A percentile compares a stretch with the other conserved stretches of the same genome.
These are phyloP conservation scores for Diadema setosum DNA, from an alignment of 35 echinoderm and acorn worm species.

Conservation along the genomic window DNA sequence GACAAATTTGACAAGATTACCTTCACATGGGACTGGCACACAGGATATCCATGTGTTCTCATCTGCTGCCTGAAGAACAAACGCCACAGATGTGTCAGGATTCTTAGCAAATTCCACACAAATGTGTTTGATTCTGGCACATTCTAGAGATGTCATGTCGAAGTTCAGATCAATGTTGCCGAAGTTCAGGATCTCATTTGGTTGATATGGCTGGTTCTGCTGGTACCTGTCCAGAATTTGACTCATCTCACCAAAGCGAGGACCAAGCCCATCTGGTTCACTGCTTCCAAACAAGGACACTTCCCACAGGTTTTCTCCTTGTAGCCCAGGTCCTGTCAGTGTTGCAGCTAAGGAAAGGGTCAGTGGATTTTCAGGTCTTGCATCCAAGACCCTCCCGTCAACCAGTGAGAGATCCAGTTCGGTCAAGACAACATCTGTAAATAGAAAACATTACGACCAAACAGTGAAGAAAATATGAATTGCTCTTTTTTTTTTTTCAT, in stretches of 20 bases:
- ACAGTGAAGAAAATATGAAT: no score
- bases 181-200: slow-evolving; percentile 26
- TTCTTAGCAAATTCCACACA: slow-evolving; percentile 70
- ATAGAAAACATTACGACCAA: no score
- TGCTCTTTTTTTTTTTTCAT: no score
- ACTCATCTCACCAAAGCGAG: slow-evolving; percentile 37
- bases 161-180: slow-evolving; percentile 54
- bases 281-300: slow-evolving; percentile 69
- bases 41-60: neutral
- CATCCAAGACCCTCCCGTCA: neutral
- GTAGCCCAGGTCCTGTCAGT: slow-evolving; percentile 13
- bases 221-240: slow-evolving; percentile 41
- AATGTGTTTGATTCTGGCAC: slow-evolving; percentile 38
- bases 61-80: neutral
- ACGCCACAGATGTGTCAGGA: neutral
- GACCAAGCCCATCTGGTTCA: slow-evolving; percentile 44
- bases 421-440: neutral
- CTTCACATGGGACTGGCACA: neutral
- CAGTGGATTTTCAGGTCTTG: neutral
- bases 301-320: slow-evolving; percentile 61
- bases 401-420: neutral
- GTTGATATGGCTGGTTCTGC: neutral
- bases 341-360: neutral
- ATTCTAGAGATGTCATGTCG: slow-evolving; percentile 59
- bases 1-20: no score